Evolutionary conservation across 2,797 vertebrate genomes (phyloP), one percentile per base, ranked within the genome.

Genomic region (Argentina silus): DNA sequence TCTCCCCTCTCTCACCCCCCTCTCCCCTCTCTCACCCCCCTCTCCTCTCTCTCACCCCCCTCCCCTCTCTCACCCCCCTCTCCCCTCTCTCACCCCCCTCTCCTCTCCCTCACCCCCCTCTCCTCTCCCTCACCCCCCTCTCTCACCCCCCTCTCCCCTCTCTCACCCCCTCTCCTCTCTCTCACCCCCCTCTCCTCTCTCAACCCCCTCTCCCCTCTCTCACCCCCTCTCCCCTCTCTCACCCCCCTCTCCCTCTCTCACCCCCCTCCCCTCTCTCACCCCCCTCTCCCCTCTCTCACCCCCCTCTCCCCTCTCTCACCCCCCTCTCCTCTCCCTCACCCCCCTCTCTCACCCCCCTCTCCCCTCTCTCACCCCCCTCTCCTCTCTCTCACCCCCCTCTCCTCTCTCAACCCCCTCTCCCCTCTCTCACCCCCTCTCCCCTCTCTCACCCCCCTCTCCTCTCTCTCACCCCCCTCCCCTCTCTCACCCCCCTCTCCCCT

Each of bases 361-460:
- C 7, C 47, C 47, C 12, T 48, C 47, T 4, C 7, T 2, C 53
- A 56, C 8, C 17, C 19, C 17, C 53, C n/a, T n/a, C n/a, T n/a
- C n/a, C n/a, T n/a, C n/a, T n/a, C n/a, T n/a, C n/a, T n/a, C n/a
- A n/a, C n/a, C n/a, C n/a, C n/a, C n/a, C n/a, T 92, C 88, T 89
- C 85, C 87, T 83, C 85, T 91, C 90, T 91, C 78, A 91, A 89
- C 89, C 86, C 90, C 88, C 82, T 78, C 84, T 83, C 85, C 74
- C 64, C 73, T 21, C 19, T n/a, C 55, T 57, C 19, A 19, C 17
- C 3, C 5, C 55, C 55, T 48, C 47, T 48, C 7, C 47, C 47
- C 12, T 48, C 47, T 4, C 7, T 2, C 53, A 56, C 8, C 17
- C 19, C 19, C 17, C n/a, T n/a, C n/a, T n/a, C n/a, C n/a, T n/a